A percentile compares a stretch with the other conserved stretches of the same genome.
Conservation (phyloP, 2,797 vertebrate genomes). For the Arrhamphus sclerolepis region DNA sequence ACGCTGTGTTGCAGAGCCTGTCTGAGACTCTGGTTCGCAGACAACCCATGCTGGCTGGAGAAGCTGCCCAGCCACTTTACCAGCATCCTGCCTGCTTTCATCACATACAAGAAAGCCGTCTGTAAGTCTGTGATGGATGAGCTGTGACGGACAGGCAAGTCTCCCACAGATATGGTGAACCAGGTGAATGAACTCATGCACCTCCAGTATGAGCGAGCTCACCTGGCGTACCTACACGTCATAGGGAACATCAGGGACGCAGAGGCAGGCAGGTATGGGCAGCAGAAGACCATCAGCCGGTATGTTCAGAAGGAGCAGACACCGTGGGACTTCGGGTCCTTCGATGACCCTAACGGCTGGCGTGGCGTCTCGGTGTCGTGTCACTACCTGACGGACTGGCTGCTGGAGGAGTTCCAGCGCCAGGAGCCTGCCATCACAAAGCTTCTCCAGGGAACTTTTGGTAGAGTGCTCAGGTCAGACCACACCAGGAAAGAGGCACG, state of each 20-base stretch:
- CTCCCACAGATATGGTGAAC: background rate
- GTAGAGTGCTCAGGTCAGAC: background rate
- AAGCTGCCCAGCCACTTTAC: too few species aligned
- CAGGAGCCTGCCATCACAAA: background rate
- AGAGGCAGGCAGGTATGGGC: background rate
- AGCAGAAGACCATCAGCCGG: constrained; percentile 6
- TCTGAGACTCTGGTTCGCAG: too few species aligned
- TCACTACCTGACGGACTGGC: constrained; percentile 12
- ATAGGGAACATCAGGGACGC: background rate
- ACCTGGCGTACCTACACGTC: background rate
- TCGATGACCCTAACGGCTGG: constrained; percentile 14
- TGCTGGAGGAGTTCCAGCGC: background rate
- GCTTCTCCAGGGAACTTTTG: background rate
- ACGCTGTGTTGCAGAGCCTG: too few species aligned
- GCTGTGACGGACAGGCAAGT: too few species aligned
- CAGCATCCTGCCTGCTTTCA: too few species aligned
- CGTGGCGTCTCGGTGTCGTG: constrained; percentile 2
- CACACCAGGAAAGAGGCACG: background rate
- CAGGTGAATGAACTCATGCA: background rate
- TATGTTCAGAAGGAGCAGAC: background rate
- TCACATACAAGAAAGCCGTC: too few species aligned
- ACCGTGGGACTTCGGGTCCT: background rate
- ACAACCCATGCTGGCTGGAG: too few species aligned
- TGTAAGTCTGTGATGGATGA: too few species aligned
- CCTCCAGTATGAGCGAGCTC: constrained; percentile 1